Evolutionary conservation across 2,888 invertebrate species (phyloP), one percentile per base, ranked within the genome.

Genomic region (Leptinotarsa peninsularis): DNA sequence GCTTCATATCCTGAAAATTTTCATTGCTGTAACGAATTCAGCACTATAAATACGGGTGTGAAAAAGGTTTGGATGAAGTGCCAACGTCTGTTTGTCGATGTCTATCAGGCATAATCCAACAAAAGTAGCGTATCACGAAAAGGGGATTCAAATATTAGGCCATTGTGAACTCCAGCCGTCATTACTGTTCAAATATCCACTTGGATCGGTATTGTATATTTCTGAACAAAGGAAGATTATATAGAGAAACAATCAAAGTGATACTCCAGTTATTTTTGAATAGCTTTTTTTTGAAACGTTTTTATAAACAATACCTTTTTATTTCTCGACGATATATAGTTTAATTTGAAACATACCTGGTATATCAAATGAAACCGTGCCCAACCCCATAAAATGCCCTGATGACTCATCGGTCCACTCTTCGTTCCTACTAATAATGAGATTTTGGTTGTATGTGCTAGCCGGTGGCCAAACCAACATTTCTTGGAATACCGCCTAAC

Each of bases 1-100:
- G 27, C 27, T 33, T 18, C 33, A 63, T 43, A 63, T 43, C 14
- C 27, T 63, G 63, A 33, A 63, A 23, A 60, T 60, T 63, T 63
- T 63, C 63, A n/a, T 63, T 63, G 43, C 33, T 43, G 33, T 63
- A 63, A 43, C 33, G 43, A 63, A 63, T 63, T 63, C 63, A 63
- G n/a, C 43, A 33, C 43, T 63, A 63, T 33, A 63, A 63, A 63
- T 63, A 63, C 27, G 17, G 33, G 17, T 63, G 27, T 63, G 63
- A 63, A 33, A 63, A 33, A n/a, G 43, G 17, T 15, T 43, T 5
- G 15, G 17, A n/a, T 27, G 33, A 63, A n/a, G 63, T 63, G 63
- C 63, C 63, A 33, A 33, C 7, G n/a, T 33, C 17, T 63, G 63
- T 43, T 58, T 63, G 52, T 52, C n/a, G 52, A 52, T 52, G 5